Evolutionary conservation across 2,888 invertebrate genomes (phyloP).

Genomic region (Drosophila pseudotalamancana): DNA sequence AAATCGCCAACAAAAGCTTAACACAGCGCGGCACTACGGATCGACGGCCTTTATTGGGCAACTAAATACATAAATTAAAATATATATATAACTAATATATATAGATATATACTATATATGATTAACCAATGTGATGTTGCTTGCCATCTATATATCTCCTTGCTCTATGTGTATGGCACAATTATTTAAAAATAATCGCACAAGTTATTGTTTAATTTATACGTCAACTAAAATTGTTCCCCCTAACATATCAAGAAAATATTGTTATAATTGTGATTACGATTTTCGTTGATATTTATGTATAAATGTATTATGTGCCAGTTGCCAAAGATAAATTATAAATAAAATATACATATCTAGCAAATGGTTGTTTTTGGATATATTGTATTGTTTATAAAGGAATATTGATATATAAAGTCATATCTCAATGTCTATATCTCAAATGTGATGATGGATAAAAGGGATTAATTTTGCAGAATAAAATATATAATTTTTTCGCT

Average conservation of each 20-base stretch:
- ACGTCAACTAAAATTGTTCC: constrained; percentile 19
- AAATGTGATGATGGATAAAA: too few relatives aligned
- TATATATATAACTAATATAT: constrained; percentile 20
- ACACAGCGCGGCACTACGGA: constrained; percentile 54
- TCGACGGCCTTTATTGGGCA: constrained; percentile 75
- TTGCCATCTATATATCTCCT: constrained; percentile 37
- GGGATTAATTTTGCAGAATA: too few relatives aligned
- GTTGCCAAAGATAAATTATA: constrained; percentile 57
- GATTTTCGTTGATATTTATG: constrained; percentile 25
- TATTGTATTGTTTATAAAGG: too few relatives aligned
- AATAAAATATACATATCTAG: constrained; percentile 44
- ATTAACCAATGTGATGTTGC: constrained; percentile 72
- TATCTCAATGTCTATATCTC: too few relatives aligned
- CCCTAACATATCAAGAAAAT: constrained; percentile 50
- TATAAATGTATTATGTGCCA: constrained; percentile 40
- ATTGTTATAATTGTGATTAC: constrained; percentile 31
- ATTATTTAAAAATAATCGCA: constrained; percentile 48
- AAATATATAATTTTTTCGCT: too few relatives aligned
- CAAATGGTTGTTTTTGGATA: background rate
- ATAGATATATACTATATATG: constrained; percentile 31
- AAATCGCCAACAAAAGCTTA: constrained; percentile 49
- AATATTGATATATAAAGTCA: too few relatives aligned
- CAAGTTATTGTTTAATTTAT: constrained; percentile 28
- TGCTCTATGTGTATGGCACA: constrained; percentile 47
- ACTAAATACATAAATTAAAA: constrained; percentile 33